A percentile compares a stretch with the other conserved stretches of the same genome.
These are phyloP conservation scores for Oncorhynchus mykiss DNA, from an alignment of 2,113 vertebrate species.

Conservation along the genomic window DNA sequence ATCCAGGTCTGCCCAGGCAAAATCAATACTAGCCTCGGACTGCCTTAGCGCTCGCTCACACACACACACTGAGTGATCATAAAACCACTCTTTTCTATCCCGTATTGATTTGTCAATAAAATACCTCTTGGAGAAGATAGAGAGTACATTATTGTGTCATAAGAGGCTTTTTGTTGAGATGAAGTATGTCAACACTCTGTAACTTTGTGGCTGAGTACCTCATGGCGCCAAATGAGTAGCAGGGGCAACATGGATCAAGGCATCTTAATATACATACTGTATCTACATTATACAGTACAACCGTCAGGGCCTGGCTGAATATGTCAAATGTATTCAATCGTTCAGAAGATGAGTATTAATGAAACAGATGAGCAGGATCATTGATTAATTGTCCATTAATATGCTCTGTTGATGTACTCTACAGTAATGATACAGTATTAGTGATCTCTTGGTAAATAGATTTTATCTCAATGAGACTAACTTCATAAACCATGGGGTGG, in stretches of 20 bases:
- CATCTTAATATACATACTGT: too few relatives aligned
- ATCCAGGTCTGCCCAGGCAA: constrained; percentile 20
- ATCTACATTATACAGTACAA: too few relatives aligned
- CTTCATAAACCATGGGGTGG: not conserved
- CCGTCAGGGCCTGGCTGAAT: too few relatives aligned
- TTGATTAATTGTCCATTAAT: constrained; percentile 8
- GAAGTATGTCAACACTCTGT: not conserved
- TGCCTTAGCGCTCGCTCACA: not conserved
- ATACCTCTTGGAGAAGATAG: not conserved
- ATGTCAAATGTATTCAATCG: too few relatives aligned
- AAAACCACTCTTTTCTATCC: not conserved
- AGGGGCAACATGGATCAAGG: too few relatives aligned
- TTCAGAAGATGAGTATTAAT: constrained; percentile 8
- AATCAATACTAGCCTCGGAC: constrained; percentile 38
- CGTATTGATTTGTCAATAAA: not conserved
- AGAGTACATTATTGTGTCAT: not conserved
- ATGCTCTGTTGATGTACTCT: not conserved
- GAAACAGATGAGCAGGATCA: not conserved
- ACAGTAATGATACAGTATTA: too few relatives aligned
- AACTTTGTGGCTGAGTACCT: too few relatives aligned
- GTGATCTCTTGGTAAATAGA: too few relatives aligned
- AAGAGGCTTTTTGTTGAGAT: not conserved
- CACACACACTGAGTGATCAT: not conserved
- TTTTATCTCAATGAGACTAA: too few relatives aligned
- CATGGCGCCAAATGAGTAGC: too few relatives aligned